Evolutionary conservation across 2,888 invertebrate species (phyloP).

Genomic region (Drosophila leonis): DNA sequence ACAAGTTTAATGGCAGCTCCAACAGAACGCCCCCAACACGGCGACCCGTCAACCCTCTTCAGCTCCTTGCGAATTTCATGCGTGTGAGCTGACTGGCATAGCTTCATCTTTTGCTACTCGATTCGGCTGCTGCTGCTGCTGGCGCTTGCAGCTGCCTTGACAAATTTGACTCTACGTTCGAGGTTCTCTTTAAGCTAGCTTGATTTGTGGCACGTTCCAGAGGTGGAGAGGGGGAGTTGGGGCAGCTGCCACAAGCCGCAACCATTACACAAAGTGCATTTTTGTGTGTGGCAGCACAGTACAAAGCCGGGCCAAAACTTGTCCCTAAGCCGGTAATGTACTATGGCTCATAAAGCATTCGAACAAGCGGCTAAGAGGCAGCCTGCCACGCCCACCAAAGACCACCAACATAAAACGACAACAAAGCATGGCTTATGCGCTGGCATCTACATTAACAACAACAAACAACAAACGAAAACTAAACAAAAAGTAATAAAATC

Average conservation of each 20-base stretch:
- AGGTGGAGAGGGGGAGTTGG: neutral
- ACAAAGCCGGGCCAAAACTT: constrained; percentile 35
- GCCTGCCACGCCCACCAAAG: constrained; percentile 38
- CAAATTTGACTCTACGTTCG: constrained; percentile 13
- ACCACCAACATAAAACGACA: constrained; percentile 42
- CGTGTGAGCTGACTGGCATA: constrained; percentile 1
- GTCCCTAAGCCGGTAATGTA: constrained; percentile 28
- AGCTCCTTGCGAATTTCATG: constrained; percentile 14
- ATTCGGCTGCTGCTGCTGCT: constrained; percentile 5
- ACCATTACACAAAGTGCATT: constrained; percentile 69
- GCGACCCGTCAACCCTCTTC: neutral
- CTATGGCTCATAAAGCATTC: constrained; percentile 59
- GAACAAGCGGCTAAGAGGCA: constrained; percentile 31
- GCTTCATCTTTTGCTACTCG: neutral
- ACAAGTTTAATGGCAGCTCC: constrained; percentile 39
- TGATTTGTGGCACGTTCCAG: constrained; percentile 39
- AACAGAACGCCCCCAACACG: neutral
- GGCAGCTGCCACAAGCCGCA: constrained; percentile 25
- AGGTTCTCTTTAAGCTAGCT: constrained; percentile 38
- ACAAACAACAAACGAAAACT: constrained; percentile 3
- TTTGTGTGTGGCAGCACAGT: constrained; percentile 32
- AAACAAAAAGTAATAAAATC: constrained; percentile 72
- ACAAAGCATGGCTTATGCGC: constrained; percentile 67
- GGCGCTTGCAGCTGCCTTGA: constrained; percentile 16
- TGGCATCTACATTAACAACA: constrained; percentile 23